These are phyloP conservation scores for Gari tellinella DNA, from an alignment of 2,888 invertebrate genomes.

Conservation along the genomic window DNA sequence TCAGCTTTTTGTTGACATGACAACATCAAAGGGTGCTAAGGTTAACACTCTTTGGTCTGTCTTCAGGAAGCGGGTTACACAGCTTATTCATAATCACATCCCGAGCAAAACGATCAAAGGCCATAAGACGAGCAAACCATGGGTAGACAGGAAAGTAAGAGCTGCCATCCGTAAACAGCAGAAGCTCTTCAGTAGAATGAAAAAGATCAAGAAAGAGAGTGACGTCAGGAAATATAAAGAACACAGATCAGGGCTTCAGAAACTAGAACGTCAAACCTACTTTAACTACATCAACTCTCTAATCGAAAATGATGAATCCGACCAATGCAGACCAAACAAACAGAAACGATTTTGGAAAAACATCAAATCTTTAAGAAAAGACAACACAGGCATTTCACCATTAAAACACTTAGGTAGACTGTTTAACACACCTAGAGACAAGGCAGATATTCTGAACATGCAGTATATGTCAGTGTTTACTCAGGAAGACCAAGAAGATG, in stretches of 20 bases:
- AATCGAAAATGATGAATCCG: slow-evolving; percentile 1
- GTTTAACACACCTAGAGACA: slow-evolving; percentile 1
- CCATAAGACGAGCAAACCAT: slow-evolving; percentile 16
- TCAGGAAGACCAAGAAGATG: too few species aligned
- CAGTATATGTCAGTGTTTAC: too few species aligned
- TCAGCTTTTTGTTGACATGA: not conserved
- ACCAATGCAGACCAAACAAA: slow-evolving; percentile 1
- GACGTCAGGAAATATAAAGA: slow-evolving; percentile 8
- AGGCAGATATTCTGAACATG: too few species aligned
- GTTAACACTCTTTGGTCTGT: not conserved
- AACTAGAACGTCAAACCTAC: slow-evolving; percentile 9
- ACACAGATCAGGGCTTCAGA: slow-evolving; percentile 6
- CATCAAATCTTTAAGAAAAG: slow-evolving; percentile 19
- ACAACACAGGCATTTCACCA: slow-evolving; percentile 19
- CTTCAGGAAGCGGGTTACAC: slow-evolving; percentile 6
- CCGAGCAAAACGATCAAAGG: slow-evolving; percentile 14
- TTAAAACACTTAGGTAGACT: slow-evolving; percentile 21
- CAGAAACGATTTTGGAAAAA: slow-evolving; percentile 32
- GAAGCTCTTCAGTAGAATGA: slow-evolving; percentile 11
- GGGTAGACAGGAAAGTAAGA: slow-evolving; percentile 12
- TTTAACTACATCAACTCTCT: not conserved
- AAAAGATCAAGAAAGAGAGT: not conserved
- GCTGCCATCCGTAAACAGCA: not conserved
- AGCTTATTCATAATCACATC: slow-evolving; percentile 13
- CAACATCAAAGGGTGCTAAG: not conserved